These are phyloP conservation scores for Tetragnatha montana DNA, from an alignment of 2,888 invertebrate species.

Conservation along the genomic window DNA sequence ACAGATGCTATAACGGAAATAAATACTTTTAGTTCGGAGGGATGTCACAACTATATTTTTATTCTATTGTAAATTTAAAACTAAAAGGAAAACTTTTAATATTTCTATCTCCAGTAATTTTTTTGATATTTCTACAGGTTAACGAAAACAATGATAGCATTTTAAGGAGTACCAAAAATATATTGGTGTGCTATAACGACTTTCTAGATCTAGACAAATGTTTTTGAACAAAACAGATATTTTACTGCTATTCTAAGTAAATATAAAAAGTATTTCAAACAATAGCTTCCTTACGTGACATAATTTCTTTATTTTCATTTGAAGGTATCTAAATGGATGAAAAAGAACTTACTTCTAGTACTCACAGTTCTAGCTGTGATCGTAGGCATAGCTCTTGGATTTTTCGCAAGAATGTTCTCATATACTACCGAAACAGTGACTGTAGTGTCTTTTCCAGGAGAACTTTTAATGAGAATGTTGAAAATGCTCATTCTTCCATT, in stretches of 20 bases:
- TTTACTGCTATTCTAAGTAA: neutral
- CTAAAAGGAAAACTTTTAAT: too few relatives aligned
- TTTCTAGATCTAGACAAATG: too few relatives aligned
- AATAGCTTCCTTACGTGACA: neutral
- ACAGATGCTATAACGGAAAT: too few relatives aligned
- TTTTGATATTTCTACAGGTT: too few relatives aligned
- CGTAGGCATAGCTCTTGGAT: slow-evolving; percentile 80
- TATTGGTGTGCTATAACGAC: too few relatives aligned
- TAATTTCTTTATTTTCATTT: neutral
- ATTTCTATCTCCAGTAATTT: too few relatives aligned
- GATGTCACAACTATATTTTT: too few relatives aligned
- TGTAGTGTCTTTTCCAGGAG: slow-evolving; percentile 82
- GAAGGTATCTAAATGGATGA: slow-evolving; percentile 76
- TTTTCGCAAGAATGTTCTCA: slow-evolving; percentile 78
- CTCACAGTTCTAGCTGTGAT: slow-evolving; percentile 80
- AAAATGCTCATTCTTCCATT: slow-evolving; percentile 84
- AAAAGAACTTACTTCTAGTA: slow-evolving; percentile 79
- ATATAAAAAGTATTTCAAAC: neutral
- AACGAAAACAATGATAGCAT: too few relatives aligned
- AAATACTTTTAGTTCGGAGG: too few relatives aligned
- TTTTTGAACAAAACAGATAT: neutral
- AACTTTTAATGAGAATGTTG: slow-evolving; percentile 82
- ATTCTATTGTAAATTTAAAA: too few relatives aligned
- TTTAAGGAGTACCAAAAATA: too few relatives aligned
- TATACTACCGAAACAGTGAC: slow-evolving; percentile 79